These are phyloP conservation scores for Atlantisia rogersi DNA, from an alignment of 2,113 vertebrate species.

Conservation along the genomic window DNA sequence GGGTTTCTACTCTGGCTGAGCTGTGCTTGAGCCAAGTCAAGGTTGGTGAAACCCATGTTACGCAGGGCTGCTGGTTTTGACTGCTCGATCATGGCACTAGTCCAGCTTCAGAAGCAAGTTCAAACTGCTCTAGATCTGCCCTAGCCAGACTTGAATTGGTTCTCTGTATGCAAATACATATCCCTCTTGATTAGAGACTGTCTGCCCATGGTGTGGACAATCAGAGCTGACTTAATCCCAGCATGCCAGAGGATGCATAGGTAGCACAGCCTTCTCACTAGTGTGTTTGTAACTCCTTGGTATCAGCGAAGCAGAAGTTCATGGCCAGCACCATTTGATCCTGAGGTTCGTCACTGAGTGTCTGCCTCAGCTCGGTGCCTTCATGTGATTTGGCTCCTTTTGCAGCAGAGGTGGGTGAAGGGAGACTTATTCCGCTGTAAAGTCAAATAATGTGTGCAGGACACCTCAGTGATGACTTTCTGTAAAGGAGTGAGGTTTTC, in stretches of 20 bases:
- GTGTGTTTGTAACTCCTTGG: background rate
- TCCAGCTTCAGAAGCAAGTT: background rate
- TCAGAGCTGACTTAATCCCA: background rate
- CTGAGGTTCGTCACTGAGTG: background rate
- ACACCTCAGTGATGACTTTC: background rate
- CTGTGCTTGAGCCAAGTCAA: background rate
- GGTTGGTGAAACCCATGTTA: background rate
- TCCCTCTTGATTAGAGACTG: background rate
- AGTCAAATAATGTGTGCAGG: too few relatives aligned
- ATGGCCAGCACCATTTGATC: background rate
- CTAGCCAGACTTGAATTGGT: background rate
- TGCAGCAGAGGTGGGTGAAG: background rate
- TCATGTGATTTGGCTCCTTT: background rate
- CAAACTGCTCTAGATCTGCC: background rate
- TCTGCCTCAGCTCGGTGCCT: background rate
- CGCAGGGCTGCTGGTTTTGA: background rate
- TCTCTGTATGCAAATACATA: too few relatives aligned
- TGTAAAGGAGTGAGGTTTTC: background rate
- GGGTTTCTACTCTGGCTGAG: background rate
- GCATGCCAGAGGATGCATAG: background rate
- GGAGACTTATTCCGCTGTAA: background rate
- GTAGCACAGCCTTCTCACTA: background rate
- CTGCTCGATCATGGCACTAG: background rate
- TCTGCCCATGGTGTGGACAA: background rate
- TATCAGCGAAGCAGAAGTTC: background rate